Evolutionary conservation across 1,140 invertebrate genomes (phyloP).

Genomic region (Hydropsyche tenuis): DNA sequence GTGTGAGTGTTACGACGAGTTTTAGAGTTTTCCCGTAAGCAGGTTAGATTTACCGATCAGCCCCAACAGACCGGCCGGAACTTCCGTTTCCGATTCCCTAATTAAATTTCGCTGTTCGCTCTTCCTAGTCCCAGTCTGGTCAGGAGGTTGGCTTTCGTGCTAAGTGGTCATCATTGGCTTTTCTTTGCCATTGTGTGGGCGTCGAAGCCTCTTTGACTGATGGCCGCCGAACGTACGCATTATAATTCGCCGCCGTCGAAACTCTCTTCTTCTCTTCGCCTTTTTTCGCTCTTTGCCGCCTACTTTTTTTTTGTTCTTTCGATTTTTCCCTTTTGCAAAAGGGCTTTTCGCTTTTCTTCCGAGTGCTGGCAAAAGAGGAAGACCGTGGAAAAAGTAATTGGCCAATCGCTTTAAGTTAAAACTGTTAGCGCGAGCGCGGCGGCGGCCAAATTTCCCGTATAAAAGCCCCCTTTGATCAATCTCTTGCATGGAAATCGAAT

Average conservation of each 20-base stretch:
- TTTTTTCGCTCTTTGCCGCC: background rate
- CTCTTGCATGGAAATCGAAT: no score
- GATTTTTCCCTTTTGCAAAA: background rate
- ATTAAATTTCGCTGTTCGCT: slow-evolving; percentile 37
- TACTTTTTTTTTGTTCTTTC: background rate
- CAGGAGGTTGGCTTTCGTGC: slow-evolving; percentile 29
- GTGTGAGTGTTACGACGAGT: background rate
- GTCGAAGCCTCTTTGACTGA: slow-evolving; percentile 31
- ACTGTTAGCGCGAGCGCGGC: background rate
- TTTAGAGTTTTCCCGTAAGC: slow-evolving; percentile 19
- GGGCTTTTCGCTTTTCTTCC: no score
- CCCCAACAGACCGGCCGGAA: slow-evolving; percentile 19
- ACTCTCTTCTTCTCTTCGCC: background rate
- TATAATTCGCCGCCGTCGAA: slow-evolving; percentile 5
- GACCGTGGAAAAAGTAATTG: background rate
- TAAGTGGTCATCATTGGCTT: slow-evolving; percentile 37
- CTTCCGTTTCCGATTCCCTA: slow-evolving; percentile 40
- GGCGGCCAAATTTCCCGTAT: no score
- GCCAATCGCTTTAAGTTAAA: slow-evolving; percentile 1
- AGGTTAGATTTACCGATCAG: slow-evolving; percentile 30
- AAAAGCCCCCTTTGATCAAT: no score
- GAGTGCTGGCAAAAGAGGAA: background rate
- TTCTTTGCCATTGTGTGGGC: slow-evolving; percentile 12
- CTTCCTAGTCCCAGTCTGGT: slow-evolving; percentile 6
- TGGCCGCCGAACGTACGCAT: slow-evolving; percentile 24